A percentile compares a stretch with the other conserved stretches of the same genome.
Evolutionary conservation across 2,888 invertebrate genomes (phyloP).

Genomic region (Spisula subtruncata): DNA sequence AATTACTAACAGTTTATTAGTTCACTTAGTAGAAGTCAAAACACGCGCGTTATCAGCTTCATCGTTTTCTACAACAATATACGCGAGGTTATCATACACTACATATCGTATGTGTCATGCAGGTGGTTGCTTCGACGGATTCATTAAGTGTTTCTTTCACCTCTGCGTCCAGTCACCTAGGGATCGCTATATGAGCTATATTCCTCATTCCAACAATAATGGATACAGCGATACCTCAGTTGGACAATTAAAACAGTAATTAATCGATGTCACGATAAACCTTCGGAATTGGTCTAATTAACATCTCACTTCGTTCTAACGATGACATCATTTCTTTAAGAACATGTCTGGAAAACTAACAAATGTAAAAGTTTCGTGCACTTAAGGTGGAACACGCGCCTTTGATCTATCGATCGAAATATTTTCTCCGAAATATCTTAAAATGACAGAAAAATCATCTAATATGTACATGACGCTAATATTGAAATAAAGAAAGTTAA

Average conservation of each 20-base stretch:
- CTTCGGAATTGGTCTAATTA: background rate
- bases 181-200: background rate
- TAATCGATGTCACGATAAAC: background rate
- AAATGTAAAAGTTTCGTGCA: background rate
- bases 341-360: background rate
- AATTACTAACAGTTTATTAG: conserved; percentile 49
- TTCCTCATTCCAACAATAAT: background rate
- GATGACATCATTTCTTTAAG: background rate
- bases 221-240: background rate
- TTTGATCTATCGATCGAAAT: too few species aligned
- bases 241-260: conserved; percentile 12
- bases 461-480: too few species aligned
- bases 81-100: background rate
- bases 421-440: too few species aligned
- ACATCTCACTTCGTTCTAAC: background rate
- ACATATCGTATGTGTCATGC: background rate
- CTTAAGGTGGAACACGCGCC: background rate
- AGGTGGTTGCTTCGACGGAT: background rate
- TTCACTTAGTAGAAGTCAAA: conserved; percentile 12
- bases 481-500: too few species aligned
- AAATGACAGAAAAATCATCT: too few species aligned
- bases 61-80: background rate
- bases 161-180: background rate
- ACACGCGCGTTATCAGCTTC: background rate
- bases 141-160: background rate